Evolutionary conservation across 2,888 invertebrate genomes (phyloP), one percentile per base, ranked within the genome.

Genomic region (Sarcophaga variegata): DNA sequence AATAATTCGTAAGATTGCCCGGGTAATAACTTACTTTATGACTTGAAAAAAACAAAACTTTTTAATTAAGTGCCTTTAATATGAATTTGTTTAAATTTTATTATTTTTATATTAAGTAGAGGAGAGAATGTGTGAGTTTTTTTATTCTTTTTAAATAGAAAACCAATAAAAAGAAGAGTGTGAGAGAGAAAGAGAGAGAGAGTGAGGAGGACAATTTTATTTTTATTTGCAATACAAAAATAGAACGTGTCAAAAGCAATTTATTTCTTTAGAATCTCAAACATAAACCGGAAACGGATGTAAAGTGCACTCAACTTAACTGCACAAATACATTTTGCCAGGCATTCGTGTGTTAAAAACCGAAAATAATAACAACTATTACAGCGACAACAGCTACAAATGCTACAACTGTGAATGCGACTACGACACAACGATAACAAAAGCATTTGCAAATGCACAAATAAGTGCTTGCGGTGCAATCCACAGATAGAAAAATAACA

Each of bases 281-380:
- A 87, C 80, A 86, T 88, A 85, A 84, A 83, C 86, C 88, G 89
- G 89, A 89, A 89, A 85, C 87, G 88, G 89, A 88, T 82, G 87
- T 81, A 83, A 87, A 89, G 88, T 88, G 88, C 89, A 87, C 88
- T 88, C 86, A 78, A 83, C 87, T 87, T 82, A 87, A 84, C 78
- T 84, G 80, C 83, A 83, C 72, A 85, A 85, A 49, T 67, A 85
- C 77, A 85, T 78, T 60, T 17, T 78, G 70, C 67, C 4, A 76
- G 54, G n/a, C 70, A 80, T 69, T 76, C 17, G 54, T 69, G 69
- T 37, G 27, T 66, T 74, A 47, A 78, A 66, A 66, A 64, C 47
- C 45, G 62, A 64, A 47, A 47, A 67, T 70, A 74, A 47, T 20
- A 20, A 76, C 67, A 67, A 85, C 27, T 70, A 74, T 76, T 76